Percentiles rank a stretch among this genome's conserved stretches.
Evolutionary conservation across 2,888 invertebrate genomes (phyloP).

Genomic region (Deilephila porcellus): DNA sequence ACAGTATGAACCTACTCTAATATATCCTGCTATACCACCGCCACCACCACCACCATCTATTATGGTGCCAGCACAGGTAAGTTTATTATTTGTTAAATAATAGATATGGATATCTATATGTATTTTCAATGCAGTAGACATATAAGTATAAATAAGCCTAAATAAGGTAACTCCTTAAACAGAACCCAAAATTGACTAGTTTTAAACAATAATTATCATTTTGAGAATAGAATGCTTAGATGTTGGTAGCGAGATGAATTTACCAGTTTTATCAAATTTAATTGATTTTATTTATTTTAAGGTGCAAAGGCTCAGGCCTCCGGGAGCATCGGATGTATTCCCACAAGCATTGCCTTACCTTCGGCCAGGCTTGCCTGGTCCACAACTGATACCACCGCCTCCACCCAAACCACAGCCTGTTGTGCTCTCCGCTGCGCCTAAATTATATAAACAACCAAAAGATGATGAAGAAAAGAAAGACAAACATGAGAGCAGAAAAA

Average conservation of each 20-base stretch:
- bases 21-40: conserved; percentile 87
- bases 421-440: conserved; percentile 88
- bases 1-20: conserved; percentile 68
- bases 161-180: too few species aligned
- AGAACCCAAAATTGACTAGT: too few species aligned
- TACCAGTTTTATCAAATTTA: too few species aligned
- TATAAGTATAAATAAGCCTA: too few species aligned
- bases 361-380: conserved; percentile 70
- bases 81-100: conserved; percentile 32
- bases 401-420: conserved; percentile 84
- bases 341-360: conserved; percentile 72
- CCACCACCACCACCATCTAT: conserved; percentile 87
- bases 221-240: too few species aligned
- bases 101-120: too few species aligned
- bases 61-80: conserved; percentile 89
- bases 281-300: conserved; percentile 40
- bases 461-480: conserved; percentile 72
- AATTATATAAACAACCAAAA: conserved; percentile 86
- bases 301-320: conserved; percentile 68
- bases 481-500: conserved; percentile 64
- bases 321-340: conserved; percentile 54
- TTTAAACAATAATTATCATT: too few species aligned
- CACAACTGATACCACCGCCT: conserved; percentile 72
- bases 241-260: too few species aligned
- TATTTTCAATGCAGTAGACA: too few species aligned